phyloP scores from a whole-genome alignment of 2,888 invertebrate genomes.

The Morpho deidamia region DNA sequence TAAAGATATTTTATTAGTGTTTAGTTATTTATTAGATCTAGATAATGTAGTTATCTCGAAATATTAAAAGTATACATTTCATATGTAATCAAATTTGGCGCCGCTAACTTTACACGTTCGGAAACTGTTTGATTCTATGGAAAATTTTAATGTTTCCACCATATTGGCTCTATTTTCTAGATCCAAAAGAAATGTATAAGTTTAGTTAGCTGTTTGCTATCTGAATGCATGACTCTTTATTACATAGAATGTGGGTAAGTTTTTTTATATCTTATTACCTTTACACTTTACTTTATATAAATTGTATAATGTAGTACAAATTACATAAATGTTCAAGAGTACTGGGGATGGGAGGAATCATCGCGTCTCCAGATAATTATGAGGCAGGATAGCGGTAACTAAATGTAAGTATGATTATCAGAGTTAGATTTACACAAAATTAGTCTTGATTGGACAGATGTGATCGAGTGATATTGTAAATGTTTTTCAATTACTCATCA shows the following conservation, averaged over 20 bases:
- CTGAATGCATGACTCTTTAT: constrained; percentile 18
- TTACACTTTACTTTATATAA: constrained; percentile 10
- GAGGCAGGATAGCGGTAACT: constrained; percentile 23
- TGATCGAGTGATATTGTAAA: constrained; percentile 48
- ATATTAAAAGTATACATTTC: constrained; percentile 26
- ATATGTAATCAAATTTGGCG: constrained; percentile 45
- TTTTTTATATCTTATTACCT: constrained; percentile 7
- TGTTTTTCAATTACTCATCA: constrained; percentile 59
- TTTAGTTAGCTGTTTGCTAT: constrained; percentile 14
- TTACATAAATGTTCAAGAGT: constrained; percentile 22
- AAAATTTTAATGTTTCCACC: constrained; percentile 10
- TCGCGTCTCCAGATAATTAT: constrained; percentile 16
- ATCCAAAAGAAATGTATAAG: constrained; percentile 6
- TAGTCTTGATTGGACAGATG: constrained; percentile 44
- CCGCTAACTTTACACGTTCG: constrained; percentile 28
- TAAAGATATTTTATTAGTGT: constrained; percentile 22
- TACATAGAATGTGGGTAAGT: constrained; percentile 9
- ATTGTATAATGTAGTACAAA: constrained; percentile 27
- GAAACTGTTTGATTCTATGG: constrained; percentile 16
- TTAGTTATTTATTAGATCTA: constrained; percentile 28
- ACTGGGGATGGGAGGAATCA: constrained; percentile 20
- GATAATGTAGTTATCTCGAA: constrained; percentile 23
- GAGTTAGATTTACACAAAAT: constrained; percentile 12
- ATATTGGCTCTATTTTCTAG: constrained; percentile 12
- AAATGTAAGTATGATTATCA: constrained; percentile 26